Percentiles rank a stretch among this genome's conserved stretches.
Evolutionary conservation across 1,140 invertebrate genomes (phyloP).

Genomic region (Apis laboriosa): DNA sequence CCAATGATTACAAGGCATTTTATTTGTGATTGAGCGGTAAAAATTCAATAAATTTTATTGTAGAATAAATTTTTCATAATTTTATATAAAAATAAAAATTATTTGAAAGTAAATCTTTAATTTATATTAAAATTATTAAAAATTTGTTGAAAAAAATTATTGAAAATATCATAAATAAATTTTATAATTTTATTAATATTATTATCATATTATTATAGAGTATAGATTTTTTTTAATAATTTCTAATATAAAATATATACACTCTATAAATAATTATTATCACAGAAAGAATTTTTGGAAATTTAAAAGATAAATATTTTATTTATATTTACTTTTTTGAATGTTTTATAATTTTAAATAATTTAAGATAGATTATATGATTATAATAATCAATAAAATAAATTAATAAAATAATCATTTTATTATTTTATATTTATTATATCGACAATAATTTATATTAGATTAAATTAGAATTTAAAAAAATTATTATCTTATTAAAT

Average conservation of each 20-base stretch:
- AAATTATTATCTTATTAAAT: neutral
- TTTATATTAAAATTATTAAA: neutral
- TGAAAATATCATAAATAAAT: too few relatives aligned
- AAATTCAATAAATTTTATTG: conserved; percentile 17
- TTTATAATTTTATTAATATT: too few relatives aligned
- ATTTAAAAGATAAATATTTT: neutral
- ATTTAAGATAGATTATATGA: neutral
- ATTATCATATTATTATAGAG: too few relatives aligned
- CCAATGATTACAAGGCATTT: conserved; percentile 23
- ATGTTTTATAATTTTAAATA: neutral
- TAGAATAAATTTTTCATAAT: neutral
- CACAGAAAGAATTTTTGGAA: neutral
- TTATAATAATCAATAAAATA: neutral
- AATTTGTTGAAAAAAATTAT: too few relatives aligned
- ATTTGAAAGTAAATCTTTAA: neutral
- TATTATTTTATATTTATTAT: neutral
- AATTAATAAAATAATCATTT: neutral
- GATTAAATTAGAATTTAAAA: neutral
- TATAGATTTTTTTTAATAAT: neutral
- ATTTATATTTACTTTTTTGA: neutral
- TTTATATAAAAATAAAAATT: neutral
- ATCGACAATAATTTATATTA: neutral
- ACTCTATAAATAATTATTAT: neutral
- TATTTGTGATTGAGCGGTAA: neutral
- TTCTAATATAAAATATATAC: neutral